These are phyloP conservation scores for Machaerirhynchus nigripectus DNA, from an alignment of 2,113 vertebrate genomes.

Conservation along the genomic window DNA sequence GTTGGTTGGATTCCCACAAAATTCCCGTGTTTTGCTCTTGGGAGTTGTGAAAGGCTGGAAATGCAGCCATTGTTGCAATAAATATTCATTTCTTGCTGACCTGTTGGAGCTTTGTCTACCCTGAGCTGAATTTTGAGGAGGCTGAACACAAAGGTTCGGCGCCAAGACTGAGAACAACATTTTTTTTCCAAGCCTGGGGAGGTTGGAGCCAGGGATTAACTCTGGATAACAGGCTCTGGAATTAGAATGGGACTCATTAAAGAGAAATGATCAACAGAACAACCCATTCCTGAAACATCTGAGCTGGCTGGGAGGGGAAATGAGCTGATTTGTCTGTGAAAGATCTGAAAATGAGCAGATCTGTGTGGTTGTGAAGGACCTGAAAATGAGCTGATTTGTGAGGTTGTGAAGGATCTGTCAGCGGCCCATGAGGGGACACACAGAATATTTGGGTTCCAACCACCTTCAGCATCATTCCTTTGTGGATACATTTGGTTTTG, in stretches of 20 bases:
- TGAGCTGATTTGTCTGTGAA: background rate
- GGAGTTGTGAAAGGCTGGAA: background rate
- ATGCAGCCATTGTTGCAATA: conserved; percentile 13
- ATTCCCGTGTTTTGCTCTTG: background rate
- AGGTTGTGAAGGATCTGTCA: background rate
- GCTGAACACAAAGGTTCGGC: background rate
- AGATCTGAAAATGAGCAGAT: background rate
- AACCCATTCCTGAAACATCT: background rate
- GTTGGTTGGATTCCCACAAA: background rate
- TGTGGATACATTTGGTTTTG: background rate
- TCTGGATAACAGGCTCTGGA: background rate
- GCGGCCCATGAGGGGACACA: background rate
- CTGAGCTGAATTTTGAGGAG: background rate
- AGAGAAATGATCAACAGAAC: background rate
- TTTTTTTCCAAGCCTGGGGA: background rate
- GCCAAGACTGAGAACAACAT: background rate
- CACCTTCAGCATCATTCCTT: background rate
- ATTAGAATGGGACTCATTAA: background rate
- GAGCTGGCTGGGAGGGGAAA: background rate
- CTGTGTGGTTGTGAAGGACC: background rate
- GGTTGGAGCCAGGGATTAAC: background rate
- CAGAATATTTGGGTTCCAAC: background rate
- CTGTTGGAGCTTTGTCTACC: background rate
- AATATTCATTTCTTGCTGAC: conserved; percentile 26
- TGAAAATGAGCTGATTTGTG: background rate